Conservation (phyloP, 2,797 vertebrate species). For the Cercopithecus petaurista region DNA sequence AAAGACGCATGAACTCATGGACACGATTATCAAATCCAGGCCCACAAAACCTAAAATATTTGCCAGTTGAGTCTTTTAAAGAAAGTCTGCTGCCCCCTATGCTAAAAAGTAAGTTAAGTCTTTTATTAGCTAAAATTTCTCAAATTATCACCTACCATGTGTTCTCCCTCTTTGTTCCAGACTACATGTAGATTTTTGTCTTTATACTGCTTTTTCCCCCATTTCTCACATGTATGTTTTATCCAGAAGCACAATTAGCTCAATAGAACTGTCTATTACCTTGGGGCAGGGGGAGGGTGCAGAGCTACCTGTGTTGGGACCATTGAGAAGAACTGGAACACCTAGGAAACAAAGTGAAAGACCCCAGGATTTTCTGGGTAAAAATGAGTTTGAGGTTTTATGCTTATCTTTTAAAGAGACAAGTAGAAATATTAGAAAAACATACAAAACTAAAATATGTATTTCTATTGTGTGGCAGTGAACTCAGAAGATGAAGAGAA, state of each 20-base stretch:
- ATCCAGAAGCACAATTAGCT: background rate
- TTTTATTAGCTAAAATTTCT: background rate
- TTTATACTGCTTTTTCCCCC: background rate
- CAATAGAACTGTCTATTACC: background rate
- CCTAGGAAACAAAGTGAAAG: background rate
- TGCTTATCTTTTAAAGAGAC: background rate
- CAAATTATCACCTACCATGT: background rate
- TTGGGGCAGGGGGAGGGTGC: background rate
- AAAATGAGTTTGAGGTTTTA: background rate
- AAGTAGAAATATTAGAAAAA: background rate
- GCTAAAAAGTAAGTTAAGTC: background rate
- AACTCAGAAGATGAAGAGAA: background rate
- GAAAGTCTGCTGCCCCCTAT: background rate
- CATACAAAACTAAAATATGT: background rate
- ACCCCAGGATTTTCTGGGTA: background rate
- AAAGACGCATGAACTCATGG: background rate
- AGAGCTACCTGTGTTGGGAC: rapidly evolving
- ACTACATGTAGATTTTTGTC: background rate
- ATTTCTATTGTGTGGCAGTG: background rate
- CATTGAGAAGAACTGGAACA: background rate
- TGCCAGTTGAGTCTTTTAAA: background rate
- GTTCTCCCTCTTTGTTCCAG: background rate
- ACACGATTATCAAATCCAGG: background rate
- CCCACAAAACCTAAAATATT: background rate
- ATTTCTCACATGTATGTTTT: background rate